These are phyloP conservation scores for Centrocercus urophasianus DNA, from an alignment of 2,113 vertebrate genomes.

Conservation along the genomic window DNA sequence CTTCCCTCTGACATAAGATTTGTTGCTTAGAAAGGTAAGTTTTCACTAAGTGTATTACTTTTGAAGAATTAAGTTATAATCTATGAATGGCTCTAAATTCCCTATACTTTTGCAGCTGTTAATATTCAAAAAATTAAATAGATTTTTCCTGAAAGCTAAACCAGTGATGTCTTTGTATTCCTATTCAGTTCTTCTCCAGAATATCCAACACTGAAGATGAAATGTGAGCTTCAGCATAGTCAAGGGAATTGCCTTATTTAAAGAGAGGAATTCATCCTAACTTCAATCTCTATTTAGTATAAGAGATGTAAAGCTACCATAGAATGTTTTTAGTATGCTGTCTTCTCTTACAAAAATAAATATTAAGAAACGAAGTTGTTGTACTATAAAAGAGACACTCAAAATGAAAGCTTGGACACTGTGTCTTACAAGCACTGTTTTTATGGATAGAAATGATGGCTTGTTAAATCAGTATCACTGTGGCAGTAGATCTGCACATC, in stretches of 20 bases:
- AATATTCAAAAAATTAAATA: background rate
- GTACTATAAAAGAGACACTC: background rate
- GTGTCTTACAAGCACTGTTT: background rate
- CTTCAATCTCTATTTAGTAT: background rate
- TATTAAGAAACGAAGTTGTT: background rate
- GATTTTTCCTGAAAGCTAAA: background rate
- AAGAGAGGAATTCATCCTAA: background rate
- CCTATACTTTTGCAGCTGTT: background rate
- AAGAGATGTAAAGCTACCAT: background rate
- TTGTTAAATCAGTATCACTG: background rate
- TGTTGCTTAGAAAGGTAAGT: background rate
- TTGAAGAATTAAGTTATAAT: background rate
- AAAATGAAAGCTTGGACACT: background rate
- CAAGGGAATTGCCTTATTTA: background rate
- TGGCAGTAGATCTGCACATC: background rate
- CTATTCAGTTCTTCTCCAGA: background rate
- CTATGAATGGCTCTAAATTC: background rate
- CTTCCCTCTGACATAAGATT: background rate
- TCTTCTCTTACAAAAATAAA: background rate
- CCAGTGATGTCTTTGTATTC: background rate
- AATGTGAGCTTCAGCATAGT: background rate
- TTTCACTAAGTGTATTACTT: background rate
- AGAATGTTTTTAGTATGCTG: background rate
- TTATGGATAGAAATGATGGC: background rate
- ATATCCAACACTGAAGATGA: background rate